Conservation (phyloP, 2,888 invertebrate genomes). For the Congeria kusceri region DNA sequence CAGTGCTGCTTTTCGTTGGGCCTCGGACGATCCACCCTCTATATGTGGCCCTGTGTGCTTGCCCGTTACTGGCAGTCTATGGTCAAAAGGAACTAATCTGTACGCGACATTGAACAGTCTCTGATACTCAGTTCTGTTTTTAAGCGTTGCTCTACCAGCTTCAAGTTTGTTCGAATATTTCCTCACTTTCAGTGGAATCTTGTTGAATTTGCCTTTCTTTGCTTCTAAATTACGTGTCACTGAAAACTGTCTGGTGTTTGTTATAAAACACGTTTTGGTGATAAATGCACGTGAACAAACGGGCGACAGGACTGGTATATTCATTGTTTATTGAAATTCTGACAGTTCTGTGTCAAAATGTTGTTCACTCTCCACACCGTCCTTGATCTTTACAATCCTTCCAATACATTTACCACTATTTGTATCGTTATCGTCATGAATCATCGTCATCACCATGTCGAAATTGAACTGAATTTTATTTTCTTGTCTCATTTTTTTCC, state of each 20-base stretch:
- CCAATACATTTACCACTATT: too few species aligned
- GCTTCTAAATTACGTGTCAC: background rate
- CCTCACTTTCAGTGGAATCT: background rate
- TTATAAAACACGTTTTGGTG: too few species aligned
- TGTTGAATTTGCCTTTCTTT: conserved; percentile 3
- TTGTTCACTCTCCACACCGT: too few species aligned
- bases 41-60: conserved; percentile 42
- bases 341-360: too few species aligned
- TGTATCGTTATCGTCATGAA: too few species aligned
- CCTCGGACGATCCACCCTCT: conserved; percentile 40
- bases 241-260: background rate
- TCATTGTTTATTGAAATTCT: too few species aligned
- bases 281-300: too few species aligned
- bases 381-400: too few species aligned
- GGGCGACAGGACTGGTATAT: too few species aligned
- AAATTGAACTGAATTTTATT: too few species aligned
- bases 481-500: too few species aligned
- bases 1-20: conserved; percentile 27
- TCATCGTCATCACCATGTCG: too few species aligned
- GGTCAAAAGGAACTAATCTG: conserved; percentile 26
- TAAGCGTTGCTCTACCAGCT: background rate
- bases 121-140: conserved; percentile 1
- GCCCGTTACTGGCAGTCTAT: conserved; percentile 24
- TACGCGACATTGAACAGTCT: conserved; percentile 6
- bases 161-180: background rate